phyloP scores from a whole-genome alignment of 2,113 vertebrate species.

The Craseonycteris thonglongyai region DNA sequence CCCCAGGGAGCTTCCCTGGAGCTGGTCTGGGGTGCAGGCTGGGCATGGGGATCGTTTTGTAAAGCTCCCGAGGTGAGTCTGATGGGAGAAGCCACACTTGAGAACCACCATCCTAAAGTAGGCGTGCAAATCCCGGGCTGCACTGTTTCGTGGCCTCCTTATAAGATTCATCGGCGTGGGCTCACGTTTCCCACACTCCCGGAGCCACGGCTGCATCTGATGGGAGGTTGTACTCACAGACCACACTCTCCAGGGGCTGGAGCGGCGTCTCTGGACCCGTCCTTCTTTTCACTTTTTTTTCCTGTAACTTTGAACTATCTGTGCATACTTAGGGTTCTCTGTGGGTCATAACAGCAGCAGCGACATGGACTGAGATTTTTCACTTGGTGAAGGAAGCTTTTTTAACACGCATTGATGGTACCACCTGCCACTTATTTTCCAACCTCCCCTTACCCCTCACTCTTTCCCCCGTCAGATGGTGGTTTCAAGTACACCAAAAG shows the following conservation, averaged over 20 bases:
- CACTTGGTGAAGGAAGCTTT: not conserved
- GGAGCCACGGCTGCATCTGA: accelerated
- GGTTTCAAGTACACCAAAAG: not conserved
- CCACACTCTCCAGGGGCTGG: not conserved
- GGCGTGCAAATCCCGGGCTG: not conserved
- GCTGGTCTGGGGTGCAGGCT: not conserved
- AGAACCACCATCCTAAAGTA: not conserved
- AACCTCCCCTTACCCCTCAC: not conserved
- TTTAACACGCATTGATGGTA: not conserved
- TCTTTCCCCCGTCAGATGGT: not conserved
- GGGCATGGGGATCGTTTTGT: not conserved
- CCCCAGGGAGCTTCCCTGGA: too few species aligned
- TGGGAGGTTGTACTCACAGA: accelerated
- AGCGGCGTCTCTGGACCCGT: not conserved
- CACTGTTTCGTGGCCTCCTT: not conserved
- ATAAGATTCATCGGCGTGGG: accelerated
- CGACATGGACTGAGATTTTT: not conserved
- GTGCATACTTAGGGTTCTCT: not conserved
- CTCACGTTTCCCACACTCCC: accelerated
- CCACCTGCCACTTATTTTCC: not conserved
- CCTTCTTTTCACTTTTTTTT: not conserved
- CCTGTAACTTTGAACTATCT: not conserved
- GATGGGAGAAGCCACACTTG: not conserved
- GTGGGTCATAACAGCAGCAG: not conserved
- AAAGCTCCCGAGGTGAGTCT: not conserved